A percentile compares a stretch with the other conserved stretches of the same genome.
These are phyloP conservation scores for Diogma glabrata DNA, from an alignment of 2,888 invertebrate genomes.

Conservation along the genomic window DNA sequence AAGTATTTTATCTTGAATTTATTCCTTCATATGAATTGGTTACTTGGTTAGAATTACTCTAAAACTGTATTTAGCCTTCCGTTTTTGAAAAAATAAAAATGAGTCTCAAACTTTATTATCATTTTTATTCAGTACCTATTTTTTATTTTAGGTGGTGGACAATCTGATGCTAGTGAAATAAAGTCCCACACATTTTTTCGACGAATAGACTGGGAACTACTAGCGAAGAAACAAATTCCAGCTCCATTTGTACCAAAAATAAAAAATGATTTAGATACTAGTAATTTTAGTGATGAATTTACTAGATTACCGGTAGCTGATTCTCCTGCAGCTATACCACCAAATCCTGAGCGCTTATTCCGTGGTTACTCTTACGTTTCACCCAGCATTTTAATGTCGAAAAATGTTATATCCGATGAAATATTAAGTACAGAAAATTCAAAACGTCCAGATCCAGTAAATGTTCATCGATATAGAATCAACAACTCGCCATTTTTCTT, in stretches of 20 bases:
- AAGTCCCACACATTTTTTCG: slow-evolving; percentile 82
- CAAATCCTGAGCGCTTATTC: slow-evolving; percentile 76
- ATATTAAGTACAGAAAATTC: slow-evolving; percentile 31
- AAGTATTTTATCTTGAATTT: no score
- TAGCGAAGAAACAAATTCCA: slow-evolving; percentile 61
- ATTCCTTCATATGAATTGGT: no score
- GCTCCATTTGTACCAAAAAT: slow-evolving; percentile 90
- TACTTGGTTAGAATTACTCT: no score
- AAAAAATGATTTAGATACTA: slow-evolving; percentile 76
- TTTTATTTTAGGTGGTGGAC: slow-evolving; percentile 74
- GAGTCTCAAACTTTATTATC: background rate
- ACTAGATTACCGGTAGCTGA: slow-evolving; percentile 85
- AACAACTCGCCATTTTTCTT: slow-evolving; percentile 73
- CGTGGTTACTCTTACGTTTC: slow-evolving; percentile 91
- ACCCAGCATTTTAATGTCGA: slow-evolving; percentile 76
- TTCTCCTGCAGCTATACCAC: slow-evolving; percentile 81
- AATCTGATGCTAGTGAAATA: slow-evolving; percentile 73
- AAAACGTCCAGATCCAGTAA: slow-evolving; percentile 4
- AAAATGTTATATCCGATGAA: slow-evolving; percentile 64
- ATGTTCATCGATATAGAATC: slow-evolving; percentile 1
- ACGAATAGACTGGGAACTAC: slow-evolving; percentile 70
- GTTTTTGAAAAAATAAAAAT: no score
- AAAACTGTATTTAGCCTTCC: no score
- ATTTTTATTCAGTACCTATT: slow-evolving; percentile 7
- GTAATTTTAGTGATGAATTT: slow-evolving; percentile 95